These are phyloP conservation scores for Hexactinellida sp. DNA, from an alignment of 37 sponge, comb jelly and placozoan species.

Conservation along the genomic window DNA sequence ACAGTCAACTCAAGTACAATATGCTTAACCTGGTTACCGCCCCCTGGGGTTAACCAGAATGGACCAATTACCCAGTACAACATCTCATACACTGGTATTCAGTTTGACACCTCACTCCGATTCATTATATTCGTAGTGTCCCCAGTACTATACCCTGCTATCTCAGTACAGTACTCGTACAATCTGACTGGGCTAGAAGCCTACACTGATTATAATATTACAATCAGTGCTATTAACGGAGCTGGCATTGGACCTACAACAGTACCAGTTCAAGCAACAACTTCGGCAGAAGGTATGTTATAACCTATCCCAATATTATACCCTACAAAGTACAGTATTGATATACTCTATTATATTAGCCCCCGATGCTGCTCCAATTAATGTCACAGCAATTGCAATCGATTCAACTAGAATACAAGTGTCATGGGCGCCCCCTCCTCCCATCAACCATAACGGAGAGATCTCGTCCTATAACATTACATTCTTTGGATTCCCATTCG, in stretches of 20 bases:
- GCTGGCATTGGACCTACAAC: background rate
- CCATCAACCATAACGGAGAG: background rate
- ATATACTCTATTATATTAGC: too few species aligned
- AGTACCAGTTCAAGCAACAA: background rate
- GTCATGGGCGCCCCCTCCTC: background rate
- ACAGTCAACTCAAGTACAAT: background rate
- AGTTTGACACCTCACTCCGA: background rate
- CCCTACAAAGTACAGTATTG: background rate
- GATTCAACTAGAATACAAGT: background rate
- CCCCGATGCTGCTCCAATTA: background rate
- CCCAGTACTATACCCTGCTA: background rate
- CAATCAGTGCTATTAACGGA: background rate
- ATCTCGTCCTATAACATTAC: background rate
- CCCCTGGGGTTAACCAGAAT: background rate
- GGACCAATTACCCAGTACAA: background rate
- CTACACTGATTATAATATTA: background rate
- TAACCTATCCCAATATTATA: background rate
- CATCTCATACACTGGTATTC: background rate
- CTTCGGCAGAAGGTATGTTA: background rate
- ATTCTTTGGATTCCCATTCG: background rate
- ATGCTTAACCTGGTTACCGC: background rate
- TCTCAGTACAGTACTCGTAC: background rate
- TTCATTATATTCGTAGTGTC: background rate
- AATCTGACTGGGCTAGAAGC: background rate
- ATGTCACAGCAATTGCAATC: background rate